A percentile compares a stretch with the other conserved stretches of the same genome.
Evolutionary conservation across 1,140 invertebrate genomes (phyloP).

Genomic region (Coelopa frigida): DNA sequence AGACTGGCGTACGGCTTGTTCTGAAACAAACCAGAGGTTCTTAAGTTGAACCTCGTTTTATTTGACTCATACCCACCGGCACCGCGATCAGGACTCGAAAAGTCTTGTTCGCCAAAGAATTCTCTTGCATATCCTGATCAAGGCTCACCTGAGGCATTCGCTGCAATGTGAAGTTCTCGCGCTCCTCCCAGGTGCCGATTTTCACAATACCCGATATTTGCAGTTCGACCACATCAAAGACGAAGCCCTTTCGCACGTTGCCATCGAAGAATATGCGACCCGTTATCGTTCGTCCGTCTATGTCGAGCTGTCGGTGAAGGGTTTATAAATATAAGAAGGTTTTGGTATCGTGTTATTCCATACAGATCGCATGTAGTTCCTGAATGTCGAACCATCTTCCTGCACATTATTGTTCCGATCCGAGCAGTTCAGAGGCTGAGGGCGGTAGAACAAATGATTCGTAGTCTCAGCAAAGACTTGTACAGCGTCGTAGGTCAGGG

Average conservation of each 20-base stretch:
- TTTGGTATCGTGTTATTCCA: slow-evolving; percentile 54
- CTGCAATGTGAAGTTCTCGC: slow-evolving; percentile 33
- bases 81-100: slow-evolving; percentile 77
- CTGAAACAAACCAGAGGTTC: no score
- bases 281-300: slow-evolving; percentile 54
- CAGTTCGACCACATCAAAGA: slow-evolving; percentile 71
- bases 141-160: slow-evolving; percentile 19
- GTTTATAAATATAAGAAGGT: neutral
- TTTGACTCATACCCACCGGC: slow-evolving; percentile 47
- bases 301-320: slow-evolving; percentile 25
- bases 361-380: slow-evolving; percentile 64
- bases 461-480: slow-evolving; percentile 56
- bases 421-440: slow-evolving; percentile 49
- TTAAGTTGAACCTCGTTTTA: no score
- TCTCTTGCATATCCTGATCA: slow-evolving; percentile 41
- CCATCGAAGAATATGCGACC: slow-evolving; percentile 77
- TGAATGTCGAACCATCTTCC: slow-evolving; percentile 61
- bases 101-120: slow-evolving; percentile 68
- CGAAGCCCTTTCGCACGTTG: slow-evolving; percentile 71
- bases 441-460: slow-evolving; percentile 28
- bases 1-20: slow-evolving; percentile 79
- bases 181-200: slow-evolving; percentile 66
- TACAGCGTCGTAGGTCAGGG: slow-evolving; percentile 73
- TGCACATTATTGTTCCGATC: slow-evolving; percentile 31
- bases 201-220: slow-evolving; percentile 56